Evolutionary conservation across 2,113 vertebrate species (phyloP), one percentile per base, ranked within the genome.

Genomic region (Cephalopterus ornatus): DNA sequence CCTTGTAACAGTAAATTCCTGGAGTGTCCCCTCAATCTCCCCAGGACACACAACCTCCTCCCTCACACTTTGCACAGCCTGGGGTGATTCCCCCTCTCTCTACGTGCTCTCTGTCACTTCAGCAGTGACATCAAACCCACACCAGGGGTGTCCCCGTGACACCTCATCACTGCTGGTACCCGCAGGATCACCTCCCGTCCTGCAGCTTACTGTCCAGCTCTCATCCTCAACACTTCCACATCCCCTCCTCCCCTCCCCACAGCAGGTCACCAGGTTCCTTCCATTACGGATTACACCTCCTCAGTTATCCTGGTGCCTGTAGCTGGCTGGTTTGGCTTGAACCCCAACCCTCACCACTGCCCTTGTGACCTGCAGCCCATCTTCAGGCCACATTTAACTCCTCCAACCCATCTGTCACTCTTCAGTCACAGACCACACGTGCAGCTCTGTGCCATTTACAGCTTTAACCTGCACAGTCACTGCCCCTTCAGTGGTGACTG

Each of bases 391-490:
- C 2, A 0, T 15, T 50, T 33, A 78, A 89, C 28, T 23, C 28
- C 37, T 10, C 50, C 33, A 24, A 44, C 9, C 22, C 3, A 0
- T 15, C 15, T 50, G 44, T n/a, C 9, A 1, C 20, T 21, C 46
- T 56, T n/a, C 44, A 92, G 21, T 16, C 35, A 18, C 5, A 59
- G 1, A 27, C 14, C 18, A 9, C 4, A 9, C 2, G 0, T 37
- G 22, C 30, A 61, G 65, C 55, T 55, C 49, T 27, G 3, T 11
- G 26, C 2, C 49, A 32, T 7, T 37, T 26, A 23, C 37, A 65
- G 0, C 35, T 55, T 14, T 6, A n/a, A 37, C 0, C 11, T 2
- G 14, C 74, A n/a, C 1, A 2, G 39, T 30, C 11, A 16, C 24
- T 12, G 44, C 13, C 28, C 1, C 61, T 5, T 4, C 12, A 23